Evolutionary conservation across 2,113 vertebrate genomes (phyloP).

Genomic region (Phycodurus eques): DNA sequence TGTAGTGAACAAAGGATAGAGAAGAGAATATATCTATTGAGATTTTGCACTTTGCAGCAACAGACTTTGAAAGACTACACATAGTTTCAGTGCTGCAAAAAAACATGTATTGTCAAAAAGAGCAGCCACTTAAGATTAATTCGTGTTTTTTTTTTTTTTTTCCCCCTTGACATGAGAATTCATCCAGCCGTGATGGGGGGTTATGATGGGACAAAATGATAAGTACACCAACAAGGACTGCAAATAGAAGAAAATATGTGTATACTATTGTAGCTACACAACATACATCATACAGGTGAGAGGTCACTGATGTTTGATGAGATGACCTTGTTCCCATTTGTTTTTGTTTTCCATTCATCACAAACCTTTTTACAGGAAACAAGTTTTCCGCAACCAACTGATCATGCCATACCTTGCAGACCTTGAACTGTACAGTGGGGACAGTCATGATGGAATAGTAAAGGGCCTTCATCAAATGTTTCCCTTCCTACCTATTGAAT

Average conservation of each 20-base stretch:
- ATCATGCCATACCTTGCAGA: too few species aligned
- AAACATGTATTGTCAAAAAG: slow-evolving; percentile 31
- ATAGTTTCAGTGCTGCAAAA: slow-evolving; percentile 51
- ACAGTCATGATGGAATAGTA: too few species aligned
- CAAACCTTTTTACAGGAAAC: not conserved
- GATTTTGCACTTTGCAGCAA: slow-evolving; percentile 50
- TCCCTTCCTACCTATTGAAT: too few species aligned
- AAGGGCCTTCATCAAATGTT: too few species aligned
- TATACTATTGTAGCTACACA: too few species aligned
- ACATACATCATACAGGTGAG: too few species aligned
- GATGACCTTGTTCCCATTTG: not conserved
- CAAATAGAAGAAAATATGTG: not conserved
- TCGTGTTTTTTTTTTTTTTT: not conserved
- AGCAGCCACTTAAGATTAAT: slow-evolving; percentile 23
- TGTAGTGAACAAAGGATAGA: slow-evolving; percentile 52
- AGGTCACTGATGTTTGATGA: not conserved
- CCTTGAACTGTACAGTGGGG: too few species aligned
- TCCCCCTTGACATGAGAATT: slow-evolving; percentile 38
- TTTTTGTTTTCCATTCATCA: not conserved
- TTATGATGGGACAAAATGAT: slow-evolving; percentile 15
- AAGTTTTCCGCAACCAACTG: too few species aligned
- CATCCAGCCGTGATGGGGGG: slow-evolving; percentile 38
- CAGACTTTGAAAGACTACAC: slow-evolving; percentile 37
- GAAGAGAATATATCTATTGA: slow-evolving; percentile 49
- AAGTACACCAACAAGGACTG: not conserved